Evolutionary conservation across 2,797 vertebrate genomes (phyloP).

Genomic region (Manis javanica): DNA sequence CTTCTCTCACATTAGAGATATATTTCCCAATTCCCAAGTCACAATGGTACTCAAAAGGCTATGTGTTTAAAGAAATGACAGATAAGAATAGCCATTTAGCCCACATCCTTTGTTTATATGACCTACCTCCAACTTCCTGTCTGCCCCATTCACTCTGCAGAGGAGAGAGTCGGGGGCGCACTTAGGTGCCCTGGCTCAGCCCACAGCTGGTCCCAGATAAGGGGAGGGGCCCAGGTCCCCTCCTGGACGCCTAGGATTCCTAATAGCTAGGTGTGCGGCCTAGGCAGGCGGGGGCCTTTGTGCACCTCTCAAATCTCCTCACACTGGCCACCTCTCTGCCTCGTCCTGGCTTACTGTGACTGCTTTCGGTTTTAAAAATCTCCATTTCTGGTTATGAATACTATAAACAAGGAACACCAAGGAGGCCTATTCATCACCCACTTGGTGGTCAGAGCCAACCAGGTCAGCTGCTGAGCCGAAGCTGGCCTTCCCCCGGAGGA

Average conservation of each 20-base stretch:
- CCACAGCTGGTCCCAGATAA: neutral
- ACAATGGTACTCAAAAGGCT: fast-evolving
- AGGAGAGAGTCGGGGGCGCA: neutral
- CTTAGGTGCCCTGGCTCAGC: neutral
- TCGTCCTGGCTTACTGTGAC: neutral
- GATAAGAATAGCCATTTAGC: neutral
- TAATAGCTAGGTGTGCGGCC: neutral
- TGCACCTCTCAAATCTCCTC: slow-evolving; percentile 21
- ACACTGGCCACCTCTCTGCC: neutral
- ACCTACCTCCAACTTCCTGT: neutral
- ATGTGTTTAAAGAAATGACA: fast-evolving
- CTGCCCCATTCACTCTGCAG: neutral
- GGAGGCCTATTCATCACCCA: slow-evolving; percentile 25
- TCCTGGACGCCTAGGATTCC: neutral
- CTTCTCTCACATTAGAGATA: neutral
- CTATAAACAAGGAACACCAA: slow-evolving; percentile 18
- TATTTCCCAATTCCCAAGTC: neutral
- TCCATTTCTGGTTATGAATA: neutral
- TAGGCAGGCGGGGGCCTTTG: neutral
- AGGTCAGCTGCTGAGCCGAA: slow-evolving; percentile 9
- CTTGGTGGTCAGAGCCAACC: neutral
- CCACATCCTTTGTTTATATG: neutral
- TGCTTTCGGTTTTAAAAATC: slow-evolving; percentile 16
- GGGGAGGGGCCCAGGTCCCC: neutral
- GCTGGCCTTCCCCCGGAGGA: slow-evolving; percentile 48